Conservation (phyloP, 2,888 invertebrate genomes). For the Philaethria dido region DNA sequence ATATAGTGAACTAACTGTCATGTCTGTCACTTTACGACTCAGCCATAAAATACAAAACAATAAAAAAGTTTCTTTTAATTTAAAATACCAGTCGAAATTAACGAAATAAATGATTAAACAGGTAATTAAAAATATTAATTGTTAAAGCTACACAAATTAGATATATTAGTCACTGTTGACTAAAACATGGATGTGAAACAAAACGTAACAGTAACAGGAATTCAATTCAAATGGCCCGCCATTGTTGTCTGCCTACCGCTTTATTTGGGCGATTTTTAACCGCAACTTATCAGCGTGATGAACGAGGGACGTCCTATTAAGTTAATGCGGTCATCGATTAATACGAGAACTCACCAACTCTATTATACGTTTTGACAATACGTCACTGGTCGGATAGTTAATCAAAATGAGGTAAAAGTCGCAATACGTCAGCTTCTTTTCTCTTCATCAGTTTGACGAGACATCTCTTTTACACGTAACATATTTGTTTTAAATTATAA, state of each 20-base stretch:
- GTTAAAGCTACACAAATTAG: conserved; percentile 35
- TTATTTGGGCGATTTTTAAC: conserved; percentile 66
- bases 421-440: conserved; percentile 60
- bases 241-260: conserved; percentile 76
- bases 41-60: conserved; percentile 12
- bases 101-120: conserved; percentile 7
- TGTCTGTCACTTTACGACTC: conserved; percentile 23
- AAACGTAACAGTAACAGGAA: conserved; percentile 51
- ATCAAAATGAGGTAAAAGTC: conserved; percentile 67
- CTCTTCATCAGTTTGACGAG: background rate
- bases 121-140: conserved; percentile 36
- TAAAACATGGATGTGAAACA: conserved; percentile 62
- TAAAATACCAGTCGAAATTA: conserved; percentile 3
- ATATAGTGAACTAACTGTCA: conserved; percentile 25
- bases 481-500: conserved; percentile 2
- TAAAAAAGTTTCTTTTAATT: background rate
- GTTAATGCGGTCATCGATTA: conserved; percentile 62
- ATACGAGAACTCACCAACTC: conserved; percentile 66
- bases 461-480: conserved; percentile 7
- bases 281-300: conserved; percentile 63
- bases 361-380: conserved; percentile 68
- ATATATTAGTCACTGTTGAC: conserved; percentile 44
- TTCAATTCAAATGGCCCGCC: conserved; percentile 74
- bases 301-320: conserved; percentile 53
- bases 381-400: conserved; percentile 66